These are phyloP conservation scores for Zeus faber DNA, from an alignment of 2,113 vertebrate genomes.

Conservation along the genomic window DNA sequence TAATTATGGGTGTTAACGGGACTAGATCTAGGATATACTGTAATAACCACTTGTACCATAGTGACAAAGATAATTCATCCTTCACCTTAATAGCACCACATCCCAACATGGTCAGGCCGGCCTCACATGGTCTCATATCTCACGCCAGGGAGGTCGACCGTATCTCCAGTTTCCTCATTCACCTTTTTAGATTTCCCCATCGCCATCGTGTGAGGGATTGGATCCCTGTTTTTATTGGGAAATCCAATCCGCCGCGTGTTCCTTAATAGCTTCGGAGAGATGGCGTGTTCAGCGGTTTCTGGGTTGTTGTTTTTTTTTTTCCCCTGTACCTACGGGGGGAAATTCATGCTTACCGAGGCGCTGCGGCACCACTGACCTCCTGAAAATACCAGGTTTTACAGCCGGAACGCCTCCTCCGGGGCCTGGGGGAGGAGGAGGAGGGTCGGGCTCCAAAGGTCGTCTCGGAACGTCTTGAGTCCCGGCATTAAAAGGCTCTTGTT, in stretches of 20 bases:
- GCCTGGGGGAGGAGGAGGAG: slow-evolving; percentile 5
- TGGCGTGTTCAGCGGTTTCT: slow-evolving; percentile 23
- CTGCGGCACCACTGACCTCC: slow-evolving; percentile 46
- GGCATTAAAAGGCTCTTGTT: no score
- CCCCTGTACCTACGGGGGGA: slow-evolving; percentile 5
- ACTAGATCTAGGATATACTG: no score
- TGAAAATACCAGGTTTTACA: slow-evolving; percentile 40
- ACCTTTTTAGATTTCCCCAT: slow-evolving; percentile 2
- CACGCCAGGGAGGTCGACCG: no score
- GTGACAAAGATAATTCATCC: no score
- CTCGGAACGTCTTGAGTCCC: no score
- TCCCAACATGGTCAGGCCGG: no score
- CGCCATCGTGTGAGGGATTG: slow-evolving; percentile 1
- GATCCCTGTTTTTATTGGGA: background rate
- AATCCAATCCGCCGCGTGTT: slow-evolving; percentile 6
- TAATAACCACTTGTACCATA: no score
- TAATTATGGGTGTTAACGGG: no score
- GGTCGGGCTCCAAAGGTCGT: slow-evolving; percentile 15
- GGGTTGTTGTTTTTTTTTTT: no score
- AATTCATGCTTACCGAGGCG: slow-evolving; percentile 12
- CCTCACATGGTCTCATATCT: no score
- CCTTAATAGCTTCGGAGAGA: background rate
- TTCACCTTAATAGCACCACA: no score
- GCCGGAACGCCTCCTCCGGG: slow-evolving; percentile 17
- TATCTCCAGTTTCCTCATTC: background rate